phyloP scores from a whole-genome alignment of 2,888 invertebrate genomes.

The Enoplolaimus lenunculus region DNA sequence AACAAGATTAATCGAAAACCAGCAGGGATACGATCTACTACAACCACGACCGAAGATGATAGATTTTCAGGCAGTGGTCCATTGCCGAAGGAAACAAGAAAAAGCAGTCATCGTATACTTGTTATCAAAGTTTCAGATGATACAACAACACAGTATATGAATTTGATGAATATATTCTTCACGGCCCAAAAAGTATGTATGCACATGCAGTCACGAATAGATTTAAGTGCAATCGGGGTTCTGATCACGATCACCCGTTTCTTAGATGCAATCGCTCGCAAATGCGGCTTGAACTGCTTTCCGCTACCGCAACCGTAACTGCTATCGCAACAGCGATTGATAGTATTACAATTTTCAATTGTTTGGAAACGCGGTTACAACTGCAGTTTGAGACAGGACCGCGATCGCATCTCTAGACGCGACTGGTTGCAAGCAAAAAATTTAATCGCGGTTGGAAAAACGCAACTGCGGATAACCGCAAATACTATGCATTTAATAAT shows the following conservation, averaged over 20 bases:
- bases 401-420: too few relatives aligned
- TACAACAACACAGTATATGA: conserved; percentile 86
- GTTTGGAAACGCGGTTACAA: too few relatives aligned
- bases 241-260: neutral
- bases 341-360: too few relatives aligned
- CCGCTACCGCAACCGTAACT: conserved; percentile 20
- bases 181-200: conserved; percentile 62
- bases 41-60: neutral
- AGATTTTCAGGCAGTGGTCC: neutral
- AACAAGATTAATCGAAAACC: neutral
- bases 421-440: too few relatives aligned
- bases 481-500: too few relatives aligned
- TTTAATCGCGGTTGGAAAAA: too few relatives aligned
- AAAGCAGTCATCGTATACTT: conserved; percentile 17
- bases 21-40: neutral
- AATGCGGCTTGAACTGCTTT: conserved; percentile 16
- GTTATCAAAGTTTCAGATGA: conserved; percentile 72
- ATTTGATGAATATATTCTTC: conserved; percentile 95
- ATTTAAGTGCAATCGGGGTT: conserved; percentile 15
- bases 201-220: neutral
- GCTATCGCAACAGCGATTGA: too few relatives aligned
- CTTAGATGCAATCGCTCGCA: too few relatives aligned
- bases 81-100: neutral
- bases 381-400: too few relatives aligned
- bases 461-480: too few relatives aligned